These are phyloP conservation scores for Pachypsylla venusta DNA, from an alignment of 1,140 invertebrate genomes.

Conservation along the genomic window DNA sequence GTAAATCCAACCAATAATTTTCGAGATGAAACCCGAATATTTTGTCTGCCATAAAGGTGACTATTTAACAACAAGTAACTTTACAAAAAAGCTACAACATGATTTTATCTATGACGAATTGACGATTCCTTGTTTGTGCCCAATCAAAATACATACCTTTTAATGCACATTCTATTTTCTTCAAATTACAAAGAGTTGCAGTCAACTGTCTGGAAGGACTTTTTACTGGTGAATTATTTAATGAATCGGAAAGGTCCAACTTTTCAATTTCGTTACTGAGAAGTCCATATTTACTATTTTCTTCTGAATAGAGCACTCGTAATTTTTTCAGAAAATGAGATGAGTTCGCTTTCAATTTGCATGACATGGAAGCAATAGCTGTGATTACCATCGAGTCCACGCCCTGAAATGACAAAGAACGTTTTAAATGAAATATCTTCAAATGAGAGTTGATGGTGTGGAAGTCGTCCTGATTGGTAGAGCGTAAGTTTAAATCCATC, in stretches of 20 bases:
- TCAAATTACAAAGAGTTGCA: background rate
- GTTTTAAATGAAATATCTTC: no score
- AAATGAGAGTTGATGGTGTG: no score
- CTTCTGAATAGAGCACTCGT: background rate
- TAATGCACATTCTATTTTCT: background rate
- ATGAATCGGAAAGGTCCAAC: background rate
- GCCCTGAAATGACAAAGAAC: no score
- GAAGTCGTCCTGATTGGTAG: no score
- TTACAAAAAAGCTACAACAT: background rate
- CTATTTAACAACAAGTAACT: background rate
- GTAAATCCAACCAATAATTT: background rate
- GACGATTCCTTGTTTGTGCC: no score
- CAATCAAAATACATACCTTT: background rate
- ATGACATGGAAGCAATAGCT: background rate
- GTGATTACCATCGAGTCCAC: conserved; percentile 4
- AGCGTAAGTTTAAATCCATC: no score
- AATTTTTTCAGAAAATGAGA: background rate
- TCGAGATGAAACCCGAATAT: background rate
- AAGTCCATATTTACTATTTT: background rate
- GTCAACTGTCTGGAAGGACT: background rate
- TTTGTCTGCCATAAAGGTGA: background rate
- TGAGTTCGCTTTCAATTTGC: background rate
- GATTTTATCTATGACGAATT: no score
- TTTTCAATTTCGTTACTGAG: background rate
- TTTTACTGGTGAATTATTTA: background rate